A percentile compares a stretch with the other conserved stretches of the same genome.
These are phyloP conservation scores for Rhinoraja longicauda DNA, from an alignment of 2,797 vertebrate species.

Conservation along the genomic window DNA sequence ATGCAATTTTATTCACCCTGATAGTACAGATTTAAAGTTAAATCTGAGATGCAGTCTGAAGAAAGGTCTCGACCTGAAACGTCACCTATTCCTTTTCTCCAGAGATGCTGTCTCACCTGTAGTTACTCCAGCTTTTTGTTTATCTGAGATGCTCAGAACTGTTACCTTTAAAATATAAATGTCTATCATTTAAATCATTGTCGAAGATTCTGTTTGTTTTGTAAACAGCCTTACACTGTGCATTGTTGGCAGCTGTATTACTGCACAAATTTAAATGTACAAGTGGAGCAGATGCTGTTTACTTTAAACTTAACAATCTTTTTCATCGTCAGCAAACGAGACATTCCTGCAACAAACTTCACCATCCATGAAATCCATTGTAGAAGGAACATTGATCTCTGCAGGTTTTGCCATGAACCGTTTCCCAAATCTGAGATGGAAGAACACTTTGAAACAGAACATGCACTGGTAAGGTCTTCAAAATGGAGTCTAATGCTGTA, in stretches of 20 bases:
- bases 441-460: conserved; percentile 76
- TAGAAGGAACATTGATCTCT: conserved; percentile 79
- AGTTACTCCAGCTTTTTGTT: too few species aligned
- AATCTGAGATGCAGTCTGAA: background rate
- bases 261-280: background rate
- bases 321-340: conserved; percentile 69
- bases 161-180: background rate
- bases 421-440: conserved; percentile 77
- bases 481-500: background rate
- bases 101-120: too few species aligned
- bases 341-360: conserved; percentile 85
- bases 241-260: background rate
- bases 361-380: conserved; percentile 95
- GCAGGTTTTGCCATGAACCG: conserved; percentile 77
- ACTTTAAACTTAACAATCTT: background rate
- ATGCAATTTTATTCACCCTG: background rate
- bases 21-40: background rate
- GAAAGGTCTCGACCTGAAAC: too few species aligned
- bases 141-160: background rate
- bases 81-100: too few species aligned
- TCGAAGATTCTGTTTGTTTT: background rate
- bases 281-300: background rate
- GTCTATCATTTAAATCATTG: background rate
- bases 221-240: too few species aligned
- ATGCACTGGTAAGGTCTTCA: conserved; percentile 66